Conservation (phyloP, 2,113 vertebrate genomes). For the Sorex araneus region DNA sequence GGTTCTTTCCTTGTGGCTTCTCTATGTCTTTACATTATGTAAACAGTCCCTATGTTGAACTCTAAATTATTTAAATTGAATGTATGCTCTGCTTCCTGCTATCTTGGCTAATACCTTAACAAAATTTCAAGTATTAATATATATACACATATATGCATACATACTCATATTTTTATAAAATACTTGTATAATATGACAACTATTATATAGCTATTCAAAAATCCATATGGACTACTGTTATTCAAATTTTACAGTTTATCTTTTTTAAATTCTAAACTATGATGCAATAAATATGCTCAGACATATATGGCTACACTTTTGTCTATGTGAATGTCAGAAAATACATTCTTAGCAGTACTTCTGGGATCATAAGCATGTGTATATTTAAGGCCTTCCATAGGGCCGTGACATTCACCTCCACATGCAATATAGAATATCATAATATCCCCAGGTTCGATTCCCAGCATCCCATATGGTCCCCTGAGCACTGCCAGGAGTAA, state of each 20-base stretch:
- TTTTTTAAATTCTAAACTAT: slow-evolving; percentile 47
- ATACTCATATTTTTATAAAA: slow-evolving; percentile 32
- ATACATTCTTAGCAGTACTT: slow-evolving; percentile 46
- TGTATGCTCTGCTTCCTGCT: background rate
- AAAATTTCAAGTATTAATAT: background rate
- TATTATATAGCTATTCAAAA: slow-evolving; percentile 35
- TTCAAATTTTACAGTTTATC: slow-evolving; percentile 26
- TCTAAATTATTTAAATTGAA: background rate
- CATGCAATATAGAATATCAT: background rate
- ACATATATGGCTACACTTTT: background rate
- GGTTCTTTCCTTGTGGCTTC: background rate
- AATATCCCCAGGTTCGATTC: too few species aligned
- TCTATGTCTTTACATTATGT: background rate
- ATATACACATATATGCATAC: background rate
- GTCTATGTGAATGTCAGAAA: background rate
- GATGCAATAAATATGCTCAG: slow-evolving; percentile 17
- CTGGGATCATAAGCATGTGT: slow-evolving; percentile 3
- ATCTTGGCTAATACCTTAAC: background rate
- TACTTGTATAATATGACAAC: background rate
- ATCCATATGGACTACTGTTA: slow-evolving; percentile 60
- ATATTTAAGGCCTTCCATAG: slow-evolving; percentile 50
- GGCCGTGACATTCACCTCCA: slow-evolving; percentile 9
- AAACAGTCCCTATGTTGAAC: slow-evolving; percentile 20
- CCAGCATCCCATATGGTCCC: too few species aligned
- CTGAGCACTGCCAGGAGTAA: too few species aligned